Conservation (phyloP, 2,888 invertebrate species). For the Chymomyza caudatula region DNA sequence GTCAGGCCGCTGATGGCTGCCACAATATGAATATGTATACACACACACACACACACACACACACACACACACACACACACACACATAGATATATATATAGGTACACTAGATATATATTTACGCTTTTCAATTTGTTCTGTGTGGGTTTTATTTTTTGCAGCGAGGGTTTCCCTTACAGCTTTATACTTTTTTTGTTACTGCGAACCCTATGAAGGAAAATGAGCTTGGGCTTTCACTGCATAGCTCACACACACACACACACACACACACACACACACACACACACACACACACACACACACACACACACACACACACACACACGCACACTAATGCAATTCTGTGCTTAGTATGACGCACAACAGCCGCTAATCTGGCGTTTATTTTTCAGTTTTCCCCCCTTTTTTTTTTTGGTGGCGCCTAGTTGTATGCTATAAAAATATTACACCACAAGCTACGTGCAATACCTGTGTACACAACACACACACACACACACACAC, state of each 20-base stretch:
- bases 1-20: neutral
- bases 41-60: neutral
- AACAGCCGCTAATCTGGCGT: conserved; percentile 37
- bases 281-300: conserved; percentile 11
- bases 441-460: neutral
- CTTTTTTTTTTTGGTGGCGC: neutral
- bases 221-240: conserved; percentile 38
- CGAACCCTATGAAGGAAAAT: conserved; percentile 21
- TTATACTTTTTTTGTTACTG: conserved; percentile 9
- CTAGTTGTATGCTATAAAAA: conserved; percentile 3
- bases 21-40: conserved; percentile 5
- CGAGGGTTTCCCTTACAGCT: conserved; percentile 26
- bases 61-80: neutral
- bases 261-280: neutral
- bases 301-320: conserved; percentile 6
- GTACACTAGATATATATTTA: neutral
- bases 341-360: no score
- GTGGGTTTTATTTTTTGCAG: conserved; percentile 17
- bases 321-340: conserved; percentile 7
- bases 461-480: neutral
- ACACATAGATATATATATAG: conserved; percentile 5
- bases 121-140: conserved; percentile 12
- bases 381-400: conserved; percentile 22
- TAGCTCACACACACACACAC: neutral
- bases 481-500: no score